Percentiles rank a stretch among this genome's conserved stretches.
Evolutionary conservation across 1,140 invertebrate genomes (phyloP).

Genomic region (Drosophila lacertosa): DNA sequence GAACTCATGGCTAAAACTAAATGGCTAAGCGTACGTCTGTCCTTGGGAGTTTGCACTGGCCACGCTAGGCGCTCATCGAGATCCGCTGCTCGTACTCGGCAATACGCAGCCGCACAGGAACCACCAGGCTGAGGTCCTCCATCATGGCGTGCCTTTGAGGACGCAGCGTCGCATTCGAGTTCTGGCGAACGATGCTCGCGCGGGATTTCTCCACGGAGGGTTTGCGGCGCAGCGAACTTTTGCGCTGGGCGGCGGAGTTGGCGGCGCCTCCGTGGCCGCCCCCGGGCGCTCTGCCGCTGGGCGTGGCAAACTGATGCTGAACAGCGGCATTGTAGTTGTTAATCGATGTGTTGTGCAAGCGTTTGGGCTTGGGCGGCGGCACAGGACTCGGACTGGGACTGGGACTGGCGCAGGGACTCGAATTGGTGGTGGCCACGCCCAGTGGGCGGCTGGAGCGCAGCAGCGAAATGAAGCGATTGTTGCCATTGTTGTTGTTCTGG

Average conservation of each 20-base stretch:
- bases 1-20: too few species aligned
- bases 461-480: conserved; percentile 69
- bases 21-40: too few species aligned
- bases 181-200: conserved; percentile 63
- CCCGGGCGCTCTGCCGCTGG: conserved; percentile 34
- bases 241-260: conserved; percentile 45
- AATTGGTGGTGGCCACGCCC: conserved; percentile 51
- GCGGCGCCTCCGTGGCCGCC: conserved; percentile 4
- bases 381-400: conserved; percentile 32
- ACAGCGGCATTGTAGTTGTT: background rate
- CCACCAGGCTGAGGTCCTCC: conserved; percentile 77
- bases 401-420: too few species aligned
- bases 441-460: conserved; percentile 56
- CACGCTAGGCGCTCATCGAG: conserved; percentile 60
- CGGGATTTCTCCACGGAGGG: conserved; percentile 74
- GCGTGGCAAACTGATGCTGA: conserved; percentile 51
- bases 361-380: conserved; percentile 70
- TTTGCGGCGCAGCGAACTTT: conserved; percentile 67
- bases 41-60: background rate
- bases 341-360: conserved; percentile 28
- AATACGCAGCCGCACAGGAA: conserved; percentile 72
- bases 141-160: conserved; percentile 74
- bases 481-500: conserved; percentile 18
- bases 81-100: conserved; percentile 79
- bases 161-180: conserved; percentile 55